Evolutionary conservation across 2,888 invertebrate species (phyloP).

Genomic region (Lampropteryx suffumata): DNA sequence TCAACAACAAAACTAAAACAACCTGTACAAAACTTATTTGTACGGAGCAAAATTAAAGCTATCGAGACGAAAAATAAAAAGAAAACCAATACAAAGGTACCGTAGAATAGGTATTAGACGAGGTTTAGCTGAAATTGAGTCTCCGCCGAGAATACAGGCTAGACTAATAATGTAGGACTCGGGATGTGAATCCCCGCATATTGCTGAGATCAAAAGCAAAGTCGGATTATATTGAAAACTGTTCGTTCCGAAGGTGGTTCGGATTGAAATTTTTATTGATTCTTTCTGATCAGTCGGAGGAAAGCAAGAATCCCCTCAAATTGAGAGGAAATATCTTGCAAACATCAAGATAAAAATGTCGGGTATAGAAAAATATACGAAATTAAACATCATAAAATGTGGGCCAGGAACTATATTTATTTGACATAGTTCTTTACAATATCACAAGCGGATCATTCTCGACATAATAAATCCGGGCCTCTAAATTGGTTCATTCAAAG

Average conservation of each 20-base stretch:
- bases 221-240: conserved; percentile 42
- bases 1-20: not conserved
- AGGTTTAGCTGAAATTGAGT: conserved; percentile 47
- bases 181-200: conserved; percentile 38
- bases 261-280: conserved; percentile 43
- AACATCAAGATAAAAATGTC: too few relatives aligned
- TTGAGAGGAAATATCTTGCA: too few relatives aligned
- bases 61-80: conserved; percentile 32
- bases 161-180: conserved; percentile 44
- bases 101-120: conserved; percentile 37
- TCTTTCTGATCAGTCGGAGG: conserved; percentile 2
- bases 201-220: conserved; percentile 43
- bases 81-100: conserved; percentile 40
- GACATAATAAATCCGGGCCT: conserved; percentile 2
- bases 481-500: conserved; percentile 16
- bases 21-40: conserved; percentile 10
- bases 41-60: conserved; percentile 27
- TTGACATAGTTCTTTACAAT: not conserved
- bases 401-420: too few relatives aligned
- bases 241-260: conserved; percentile 29
- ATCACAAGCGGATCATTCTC: too few relatives aligned
- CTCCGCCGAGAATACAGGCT: conserved; percentile 40
- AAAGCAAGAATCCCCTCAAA: too few relatives aligned
- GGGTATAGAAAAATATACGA: too few relatives aligned
- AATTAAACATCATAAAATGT: too few relatives aligned